These are phyloP conservation scores for Tromatobia lineatoria DNA, from an alignment of 2,888 invertebrate species.

Conservation along the genomic window DNA sequence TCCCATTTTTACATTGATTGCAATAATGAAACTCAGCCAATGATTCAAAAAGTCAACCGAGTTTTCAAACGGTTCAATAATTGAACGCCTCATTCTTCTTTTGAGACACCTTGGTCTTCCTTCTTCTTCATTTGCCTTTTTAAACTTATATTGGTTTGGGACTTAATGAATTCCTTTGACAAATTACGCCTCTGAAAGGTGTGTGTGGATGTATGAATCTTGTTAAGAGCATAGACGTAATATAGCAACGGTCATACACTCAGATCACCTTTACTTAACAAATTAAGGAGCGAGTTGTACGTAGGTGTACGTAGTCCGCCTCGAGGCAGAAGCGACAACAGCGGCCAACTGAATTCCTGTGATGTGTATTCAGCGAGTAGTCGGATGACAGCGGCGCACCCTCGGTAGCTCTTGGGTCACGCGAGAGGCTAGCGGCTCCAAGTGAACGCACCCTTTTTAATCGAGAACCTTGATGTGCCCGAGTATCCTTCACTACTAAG, in stretches of 20 bases:
- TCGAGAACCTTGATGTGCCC: slow-evolving; percentile 61
- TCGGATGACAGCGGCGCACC: slow-evolving; percentile 77
- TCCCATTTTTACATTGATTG: not conserved
- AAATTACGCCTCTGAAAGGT: slow-evolving; percentile 39
- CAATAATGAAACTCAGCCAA: too few species aligned
- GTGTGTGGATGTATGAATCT: slow-evolving; percentile 44
- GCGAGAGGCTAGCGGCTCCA: slow-evolving; percentile 71
- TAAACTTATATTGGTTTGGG: not conserved
- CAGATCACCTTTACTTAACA: slow-evolving; percentile 70
- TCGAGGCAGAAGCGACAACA: slow-evolving; percentile 22
- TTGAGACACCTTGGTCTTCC: not conserved
- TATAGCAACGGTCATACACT: slow-evolving; percentile 49
- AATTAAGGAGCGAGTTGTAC: slow-evolving; percentile 68
- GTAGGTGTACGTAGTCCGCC: slow-evolving; percentile 47
- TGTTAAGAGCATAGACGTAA: slow-evolving; percentile 39
- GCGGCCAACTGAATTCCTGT: slow-evolving; percentile 39
- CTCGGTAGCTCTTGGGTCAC: slow-evolving; percentile 75
- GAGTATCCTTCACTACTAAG: slow-evolving; percentile 27
- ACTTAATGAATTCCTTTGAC: slow-evolving; percentile 22
- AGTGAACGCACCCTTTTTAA: slow-evolving; percentile 65
- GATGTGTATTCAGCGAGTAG: slow-evolving; percentile 62
- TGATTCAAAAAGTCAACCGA: too few species aligned
- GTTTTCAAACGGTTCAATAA: too few species aligned
- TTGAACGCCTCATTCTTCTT: not conserved
- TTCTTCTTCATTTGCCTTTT: not conserved